Base-by-base conservation (phyloP, 2,797 vertebrate species). In the Chloroceryle amazona region DNA sequence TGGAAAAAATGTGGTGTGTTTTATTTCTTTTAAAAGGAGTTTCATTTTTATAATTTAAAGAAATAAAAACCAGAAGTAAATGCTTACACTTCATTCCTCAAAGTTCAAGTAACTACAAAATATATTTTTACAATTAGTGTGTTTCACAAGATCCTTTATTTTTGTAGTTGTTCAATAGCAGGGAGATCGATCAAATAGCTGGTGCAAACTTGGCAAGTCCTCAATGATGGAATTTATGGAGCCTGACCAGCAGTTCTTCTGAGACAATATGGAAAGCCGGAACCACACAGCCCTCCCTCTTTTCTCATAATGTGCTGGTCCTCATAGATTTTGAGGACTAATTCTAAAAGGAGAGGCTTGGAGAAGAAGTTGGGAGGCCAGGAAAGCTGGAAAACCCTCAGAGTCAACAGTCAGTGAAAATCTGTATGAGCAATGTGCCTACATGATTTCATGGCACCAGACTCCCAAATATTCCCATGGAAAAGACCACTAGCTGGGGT, bases 381-480 rank as follows among this genome's bases (percentile, higher is more conserved):
- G 12, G 16, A 70, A 66, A 61, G 17, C 37, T 81, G n/a, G 41
- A 65, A 91, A 86, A 71, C 17, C 51, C 25, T 82, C 4, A 0
- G 21, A 63, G 22, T 9, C 0, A 0, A 81, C 11, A 49, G 18
- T 60, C 33, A 62, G 16, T 29, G 68, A 13, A 49, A 57, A 79
- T 58, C 25, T 73, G 7, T 16, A 33, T 33, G 55, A 74, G 7
- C 25, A 67, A 62, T 78, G 41, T 54, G 25, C 63, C 52, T 52
- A n/a, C 11, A 61, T 37, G 25, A 61, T 81, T 93, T 83, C 16
- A n/a, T 37, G 28, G 39, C 71, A 76, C 18, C 37, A 57, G 33
- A 71, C 23, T 78, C 54, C 31, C 65, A 57, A 31, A 82, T 51
- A 65, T 12, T 74, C 22, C 44, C 26, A 20, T 22, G 35, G 55